These are phyloP conservation scores for Cheumatopsyche charites DNA, from an alignment of 1,140 invertebrate genomes.

Conservation along the genomic window DNA sequence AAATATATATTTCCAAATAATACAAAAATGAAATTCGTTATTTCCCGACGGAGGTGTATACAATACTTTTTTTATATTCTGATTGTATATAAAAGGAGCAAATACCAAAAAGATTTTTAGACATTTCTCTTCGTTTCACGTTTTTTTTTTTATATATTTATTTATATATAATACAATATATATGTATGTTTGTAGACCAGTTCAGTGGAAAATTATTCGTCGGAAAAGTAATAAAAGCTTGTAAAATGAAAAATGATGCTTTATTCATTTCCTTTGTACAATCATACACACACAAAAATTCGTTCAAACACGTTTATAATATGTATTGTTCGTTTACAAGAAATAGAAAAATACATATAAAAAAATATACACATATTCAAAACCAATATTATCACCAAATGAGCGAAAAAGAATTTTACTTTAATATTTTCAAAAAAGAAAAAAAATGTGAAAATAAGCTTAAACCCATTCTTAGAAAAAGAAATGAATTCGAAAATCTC, in stretches of 20 bases:
- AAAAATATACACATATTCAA: slow-evolving; percentile 7
- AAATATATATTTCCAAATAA: neutral
- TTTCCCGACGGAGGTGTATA: neutral
- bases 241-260: neutral
- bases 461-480: neutral
- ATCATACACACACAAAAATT: too few relatives aligned
- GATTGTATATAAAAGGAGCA: slow-evolving; percentile 30
- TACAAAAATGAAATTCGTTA: too few relatives aligned
- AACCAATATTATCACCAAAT: neutral
- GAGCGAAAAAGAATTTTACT: too few relatives aligned
- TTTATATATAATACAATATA: too few relatives aligned
- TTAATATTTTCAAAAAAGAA: too few relatives aligned
- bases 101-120: slow-evolving; percentile 47
- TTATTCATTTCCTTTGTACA: too few relatives aligned
- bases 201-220: slow-evolving; percentile 18
- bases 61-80: neutral
- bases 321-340: neutral
- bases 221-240: slow-evolving; percentile 19
- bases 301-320: neutral
- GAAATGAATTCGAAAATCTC: neutral
- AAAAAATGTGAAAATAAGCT: neutral
- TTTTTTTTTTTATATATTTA: too few relatives aligned
- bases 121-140: slow-evolving; percentile 41
- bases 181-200: slow-evolving; percentile 22
- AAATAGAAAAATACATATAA: neutral